Conservation (phyloP, 37 sponge, comb jelly and placozoan species). For the Spongia lamella region DNA sequence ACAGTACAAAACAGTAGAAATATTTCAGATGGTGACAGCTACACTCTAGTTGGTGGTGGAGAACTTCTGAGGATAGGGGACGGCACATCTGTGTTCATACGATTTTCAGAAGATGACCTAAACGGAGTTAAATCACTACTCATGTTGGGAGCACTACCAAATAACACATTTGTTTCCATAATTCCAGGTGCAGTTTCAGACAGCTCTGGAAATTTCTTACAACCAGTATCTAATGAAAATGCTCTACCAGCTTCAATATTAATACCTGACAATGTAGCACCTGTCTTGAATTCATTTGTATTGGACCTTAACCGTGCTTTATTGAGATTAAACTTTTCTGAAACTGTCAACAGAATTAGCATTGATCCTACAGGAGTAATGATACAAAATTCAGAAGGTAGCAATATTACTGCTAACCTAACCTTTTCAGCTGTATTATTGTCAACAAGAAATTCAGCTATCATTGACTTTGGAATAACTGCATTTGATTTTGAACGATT, state of each 20-base stretch:
- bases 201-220: constrained; percentile 60
- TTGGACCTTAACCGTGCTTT: constrained; percentile 76
- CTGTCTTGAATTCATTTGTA: constrained; percentile 33
- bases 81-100: too few relatives aligned
- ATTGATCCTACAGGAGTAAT: constrained; percentile 58
- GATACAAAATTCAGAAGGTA: constrained; percentile 49
- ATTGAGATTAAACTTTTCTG: constrained; percentile 65
- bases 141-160: constrained; percentile 42
- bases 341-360: constrained; percentile 49
- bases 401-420: constrained; percentile 22
- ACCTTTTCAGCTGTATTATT: constrained; percentile 51
- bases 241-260: constrained; percentile 28
- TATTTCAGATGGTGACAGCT: constrained; percentile 33
- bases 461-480: constrained; percentile 62
- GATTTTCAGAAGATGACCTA: constrained; percentile 44
- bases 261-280: constrained; percentile 41
- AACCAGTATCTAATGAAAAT: constrained; percentile 20
- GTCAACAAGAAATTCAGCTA: constrained; percentile 26
- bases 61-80: too few relatives aligned
- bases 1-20: constrained; percentile 55
- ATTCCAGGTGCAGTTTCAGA: constrained; percentile 33
- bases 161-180: constrained; percentile 70
- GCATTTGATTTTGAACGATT: constrained; percentile 57
- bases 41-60: constrained; percentile 16
- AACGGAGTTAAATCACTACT: constrained; percentile 76